Evolutionary conservation across 2,797 vertebrate species (phyloP), one percentile per base, ranked within the genome.

Genomic region (Acanthiza pusilla): DNA sequence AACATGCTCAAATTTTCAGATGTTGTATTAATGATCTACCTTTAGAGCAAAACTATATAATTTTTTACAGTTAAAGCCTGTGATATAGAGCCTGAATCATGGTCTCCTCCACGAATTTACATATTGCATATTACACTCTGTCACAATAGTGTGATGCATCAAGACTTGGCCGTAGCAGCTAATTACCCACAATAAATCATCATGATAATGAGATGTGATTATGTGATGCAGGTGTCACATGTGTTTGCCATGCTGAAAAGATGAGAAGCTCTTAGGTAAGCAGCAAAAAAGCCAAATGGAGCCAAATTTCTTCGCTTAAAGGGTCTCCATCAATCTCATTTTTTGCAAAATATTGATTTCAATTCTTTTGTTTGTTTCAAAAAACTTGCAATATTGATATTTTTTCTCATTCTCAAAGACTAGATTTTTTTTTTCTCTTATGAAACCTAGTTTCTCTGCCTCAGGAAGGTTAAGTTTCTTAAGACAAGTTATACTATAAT

Each of bases 401-500:
- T 70, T 45, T 25, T 36, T 36, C 36, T 36, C 36, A 36, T 36
- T 22, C n/a, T 84, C 68, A 20, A 63, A 40, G n/a, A 71, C 23
- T 82, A 19, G 19, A 43, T 91, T 82, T 38, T 17, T 25, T 30
- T 55, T 81, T 27, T 71, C 70, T 65, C 38, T 47, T 62, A 68
- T 68, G 21, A 95, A 62, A 58, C 16, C 4, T 73, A 42, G n/a
- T n/a, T 95, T 55, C 34, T 91, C 60, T 85, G 45, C 32, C 55
- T 92, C 47, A 60, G 62, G 48, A 94, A 89, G 20, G 29, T 71
- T 81, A 85, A 68, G 10, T 88, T 96, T 54, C 45, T 91, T 92
- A 91, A 92, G 34, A 91, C 45, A 62, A 58, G 48, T 71, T 77
- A 75, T 43, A 50, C 4, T 51, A 80, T 94, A 92, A 95, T 93